These are phyloP conservation scores for Rhagonycha fulva DNA, from an alignment of 2,888 invertebrate species.

Conservation along the genomic window DNA sequence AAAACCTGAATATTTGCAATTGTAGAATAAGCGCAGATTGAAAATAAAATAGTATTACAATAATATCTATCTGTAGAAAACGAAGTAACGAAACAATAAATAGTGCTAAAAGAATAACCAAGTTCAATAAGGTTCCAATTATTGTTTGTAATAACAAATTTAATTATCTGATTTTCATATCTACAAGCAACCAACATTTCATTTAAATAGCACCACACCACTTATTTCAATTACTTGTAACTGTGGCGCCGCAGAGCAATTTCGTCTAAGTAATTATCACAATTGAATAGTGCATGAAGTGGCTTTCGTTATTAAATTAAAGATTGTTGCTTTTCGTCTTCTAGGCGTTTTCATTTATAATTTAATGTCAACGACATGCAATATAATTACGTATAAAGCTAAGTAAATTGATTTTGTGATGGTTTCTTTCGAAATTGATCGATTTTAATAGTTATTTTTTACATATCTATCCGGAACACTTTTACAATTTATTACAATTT, in stretches of 20 bases:
- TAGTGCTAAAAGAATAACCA: neutral
- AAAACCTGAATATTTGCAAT: neutral
- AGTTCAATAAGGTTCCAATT: neutral
- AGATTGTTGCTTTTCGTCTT: slow-evolving; percentile 41
- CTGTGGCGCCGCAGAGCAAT: slow-evolving; percentile 27
- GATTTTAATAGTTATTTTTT: neutral
- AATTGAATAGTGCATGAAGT: slow-evolving; percentile 42
- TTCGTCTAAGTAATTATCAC: slow-evolving; percentile 38
- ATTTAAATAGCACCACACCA: slow-evolving; percentile 16
- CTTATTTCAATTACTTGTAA: slow-evolving; percentile 33
- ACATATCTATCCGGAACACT: neutral
- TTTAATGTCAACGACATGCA: slow-evolving; percentile 39
- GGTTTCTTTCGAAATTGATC: neutral
- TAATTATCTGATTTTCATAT: neutral
- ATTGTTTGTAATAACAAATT: neutral
- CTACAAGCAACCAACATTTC: slow-evolving; percentile 1
- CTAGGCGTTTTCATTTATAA: slow-evolving; percentile 39
- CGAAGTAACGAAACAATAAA: too few species aligned
- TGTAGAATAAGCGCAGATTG: neutral
- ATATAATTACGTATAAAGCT: slow-evolving; percentile 9
- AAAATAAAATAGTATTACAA: too few species aligned
- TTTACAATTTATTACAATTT: neutral
- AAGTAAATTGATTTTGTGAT: neutral
- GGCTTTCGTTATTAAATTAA: slow-evolving; percentile 43
- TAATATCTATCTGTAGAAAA: too few species aligned